Percentiles rank a stretch among this genome's conserved stretches.
phyloP scores from a whole-genome alignment of 2,797 vertebrate genomes.

The Aratinga solstitialis region DNA sequence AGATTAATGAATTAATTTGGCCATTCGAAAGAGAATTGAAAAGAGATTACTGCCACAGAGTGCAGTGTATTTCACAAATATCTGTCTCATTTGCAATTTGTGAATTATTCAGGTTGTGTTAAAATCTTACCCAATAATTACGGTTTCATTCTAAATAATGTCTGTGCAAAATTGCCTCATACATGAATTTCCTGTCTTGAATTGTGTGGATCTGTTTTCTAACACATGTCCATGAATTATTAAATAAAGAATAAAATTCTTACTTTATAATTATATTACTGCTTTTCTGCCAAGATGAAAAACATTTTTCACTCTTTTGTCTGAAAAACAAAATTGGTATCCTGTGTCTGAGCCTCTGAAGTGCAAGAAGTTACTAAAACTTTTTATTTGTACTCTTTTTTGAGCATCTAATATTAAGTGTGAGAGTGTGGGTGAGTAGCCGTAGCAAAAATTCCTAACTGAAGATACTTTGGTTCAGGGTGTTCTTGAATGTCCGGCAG shows the following conservation, averaged over 20 bases:
- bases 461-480: neutral
- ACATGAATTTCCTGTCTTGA: neutral
- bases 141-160: neutral
- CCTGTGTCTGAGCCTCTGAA: neutral
- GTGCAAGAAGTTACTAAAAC: neutral
- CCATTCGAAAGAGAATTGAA: neutral
- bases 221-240: neutral
- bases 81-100: neutral
- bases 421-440: neutral
- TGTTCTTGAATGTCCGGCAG: neutral
- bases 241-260: constrained; percentile 6
- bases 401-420: neutral
- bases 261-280: neutral
- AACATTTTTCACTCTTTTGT: neutral
- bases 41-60: neutral
- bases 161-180: neutral
- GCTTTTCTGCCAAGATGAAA: neutral
- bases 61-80: constrained; percentile 8
- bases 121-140: neutral
- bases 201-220: neutral
- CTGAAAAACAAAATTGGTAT: neutral
- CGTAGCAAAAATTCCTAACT: neutral
- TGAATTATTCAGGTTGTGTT: neutral
- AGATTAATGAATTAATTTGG: neutral
- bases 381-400: neutral